phyloP scores from a whole-genome alignment of 2,797 vertebrate genomes.

The Capromys pilorides region DNA sequence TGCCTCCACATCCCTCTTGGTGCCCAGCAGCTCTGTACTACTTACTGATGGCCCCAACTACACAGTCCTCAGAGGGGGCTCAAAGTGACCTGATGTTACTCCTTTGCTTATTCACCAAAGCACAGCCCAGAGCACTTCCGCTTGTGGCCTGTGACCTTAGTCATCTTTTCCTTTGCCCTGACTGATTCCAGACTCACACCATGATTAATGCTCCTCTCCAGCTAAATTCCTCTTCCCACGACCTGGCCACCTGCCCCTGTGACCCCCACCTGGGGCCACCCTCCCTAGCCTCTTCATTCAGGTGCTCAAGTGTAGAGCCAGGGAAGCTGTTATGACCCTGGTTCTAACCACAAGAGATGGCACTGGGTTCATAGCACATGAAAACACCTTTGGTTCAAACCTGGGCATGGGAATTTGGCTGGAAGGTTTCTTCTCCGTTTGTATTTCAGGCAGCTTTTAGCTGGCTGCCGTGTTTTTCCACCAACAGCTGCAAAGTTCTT shows the following conservation, averaged over 20 bases:
- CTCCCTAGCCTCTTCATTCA: background rate
- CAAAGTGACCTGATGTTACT: rapidly evolving
- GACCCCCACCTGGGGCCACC: background rate
- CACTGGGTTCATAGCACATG: background rate
- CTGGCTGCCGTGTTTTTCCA: background rate
- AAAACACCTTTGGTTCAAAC: background rate
- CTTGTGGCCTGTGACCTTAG: background rate
- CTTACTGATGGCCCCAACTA: background rate
- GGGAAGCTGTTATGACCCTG: background rate
- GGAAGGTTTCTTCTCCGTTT: background rate
- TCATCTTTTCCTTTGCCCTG: background rate
- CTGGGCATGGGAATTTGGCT: background rate
- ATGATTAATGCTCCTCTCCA: rapidly evolving
- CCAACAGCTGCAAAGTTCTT: background rate
- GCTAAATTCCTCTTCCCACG: background rate
- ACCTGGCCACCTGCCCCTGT: background rate
- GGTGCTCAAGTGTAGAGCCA: background rate
- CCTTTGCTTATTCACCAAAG: background rate
- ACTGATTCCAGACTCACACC: background rate
- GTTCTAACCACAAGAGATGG: background rate
- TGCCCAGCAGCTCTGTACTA: background rate
- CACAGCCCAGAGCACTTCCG: background rate
- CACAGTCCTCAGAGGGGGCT: background rate
- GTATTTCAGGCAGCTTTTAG: background rate
- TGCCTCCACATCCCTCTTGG: background rate